Evolutionary conservation across 2,888 invertebrate genomes (phyloP), one percentile per base, ranked within the genome.

Genomic region (Tethea ocularis): DNA sequence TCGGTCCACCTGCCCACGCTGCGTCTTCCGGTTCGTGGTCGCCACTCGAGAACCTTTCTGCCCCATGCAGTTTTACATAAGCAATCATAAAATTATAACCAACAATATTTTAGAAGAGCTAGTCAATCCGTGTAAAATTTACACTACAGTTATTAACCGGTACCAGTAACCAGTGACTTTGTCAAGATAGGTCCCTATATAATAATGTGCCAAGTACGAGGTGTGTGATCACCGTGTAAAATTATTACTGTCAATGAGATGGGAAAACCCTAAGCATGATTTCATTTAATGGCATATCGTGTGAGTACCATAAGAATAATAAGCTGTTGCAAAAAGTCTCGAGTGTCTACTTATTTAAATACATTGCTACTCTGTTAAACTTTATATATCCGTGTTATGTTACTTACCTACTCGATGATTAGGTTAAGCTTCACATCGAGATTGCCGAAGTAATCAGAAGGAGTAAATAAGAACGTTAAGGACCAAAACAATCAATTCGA

Each of bases 211-310:
- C 41, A 46, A 46, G 17, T 20, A 46, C 7, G n/a, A n/a, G n/a
- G n/a, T n/a, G n/a, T 46, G 46, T 58, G 24, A 46, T 46, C 29
- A 10, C 13, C 53, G 20, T 29, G 29, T 29, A 17, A 33, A 54
- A 36, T 36, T 20, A 54, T 54, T 20, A 17, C 29, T 53, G 20
- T 54, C 33, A 54, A 54, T 54, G 33, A 54, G 54, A 13, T 36
- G 54, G 54, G 15, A 54, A 54, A 54, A 29, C 54, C n/a, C 54
- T 54, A 54, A 54, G 13, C 54, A 54, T 54, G 54, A 54, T 54
- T 36, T 22, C 54, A 54, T 54, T 54, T 54, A 36, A 54, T 54
- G 33, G 33, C 22, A 54, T 53, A 54, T 54, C 54, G 22, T 36
- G 7, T 13, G 29, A 20, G 33, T 29, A 33, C 29, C 54, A 36